phyloP scores from a whole-genome alignment of 2,888 invertebrate species.

The Phengaris arion region DNA sequence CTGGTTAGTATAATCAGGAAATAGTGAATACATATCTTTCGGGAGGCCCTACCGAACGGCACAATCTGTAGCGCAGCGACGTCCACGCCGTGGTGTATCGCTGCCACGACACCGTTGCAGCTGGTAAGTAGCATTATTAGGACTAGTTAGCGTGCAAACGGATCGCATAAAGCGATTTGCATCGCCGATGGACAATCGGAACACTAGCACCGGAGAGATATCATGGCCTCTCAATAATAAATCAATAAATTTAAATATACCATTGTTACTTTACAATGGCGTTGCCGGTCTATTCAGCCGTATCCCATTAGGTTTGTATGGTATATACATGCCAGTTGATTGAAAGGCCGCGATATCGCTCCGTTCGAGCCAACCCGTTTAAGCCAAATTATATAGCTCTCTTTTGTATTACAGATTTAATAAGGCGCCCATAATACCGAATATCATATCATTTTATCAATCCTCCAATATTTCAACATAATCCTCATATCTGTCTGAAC shows the following conservation, averaged over 20 bases:
- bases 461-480: slow-evolving; percentile 1
- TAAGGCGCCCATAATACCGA: not conserved
- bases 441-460: slow-evolving; percentile 1
- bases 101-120: slow-evolving; percentile 84
- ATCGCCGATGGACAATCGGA: too few species aligned
- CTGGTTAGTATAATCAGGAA: slow-evolving; percentile 75
- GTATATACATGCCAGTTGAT: too few species aligned
- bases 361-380: not conserved
- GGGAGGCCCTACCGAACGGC: slow-evolving; percentile 82
- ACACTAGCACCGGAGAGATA: too few species aligned
- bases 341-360: not conserved
- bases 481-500: slow-evolving; percentile 22
- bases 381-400: too few species aligned
- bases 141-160: too few species aligned
- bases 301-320: not conserved
- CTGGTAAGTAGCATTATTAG: slow-evolving; percentile 69
- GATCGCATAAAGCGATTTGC: too few species aligned
- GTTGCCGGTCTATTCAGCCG: not conserved
- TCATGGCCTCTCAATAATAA: too few species aligned
- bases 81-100: slow-evolving; percentile 90
- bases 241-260: too few species aligned
- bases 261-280: not conserved
- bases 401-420: too few species aligned
- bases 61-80: slow-evolving; percentile 83
- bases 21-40: too few species aligned